Base-by-base conservation (phyloP, 2,888 invertebrate species). In the Caenorhabditis afra region DNA sequence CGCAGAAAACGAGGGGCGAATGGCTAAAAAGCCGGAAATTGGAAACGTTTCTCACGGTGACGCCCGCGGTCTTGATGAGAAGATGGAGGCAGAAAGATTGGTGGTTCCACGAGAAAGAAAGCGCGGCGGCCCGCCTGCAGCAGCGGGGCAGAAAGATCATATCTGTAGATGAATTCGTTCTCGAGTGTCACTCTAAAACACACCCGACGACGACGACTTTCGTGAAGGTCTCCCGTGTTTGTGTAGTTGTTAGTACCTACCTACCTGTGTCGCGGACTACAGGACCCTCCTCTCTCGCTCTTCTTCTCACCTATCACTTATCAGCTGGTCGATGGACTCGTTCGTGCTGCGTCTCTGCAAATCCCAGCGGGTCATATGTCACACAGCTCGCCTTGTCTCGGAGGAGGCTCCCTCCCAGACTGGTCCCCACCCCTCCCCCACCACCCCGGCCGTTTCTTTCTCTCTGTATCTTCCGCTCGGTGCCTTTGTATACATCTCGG, bases 41-140 rank as follows among this genome's bases (percentile, higher is more conserved):
- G 68, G 68, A 68, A 68, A 68, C 68, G 68, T 68, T 67, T 67
- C 67, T 68, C 67, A 67, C 67, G 58, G 44, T 39, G 67, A n/a
- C 23, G 20, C 44, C 44, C 44, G 29, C 11, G 11, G 47, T 47
- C 47, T 20, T 20, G 20, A 57, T 11, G 39, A 23, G 52, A 44
- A 14, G 41, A 52, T 39, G 29, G 53, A 53, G 45, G 23, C 20
- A 39, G 23, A 22, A 52, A 55, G 37, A 47, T 16, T 18, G 70
- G 39, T 50, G 68, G 70, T 70, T 70, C 70, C 70, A 70, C 70
- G 45, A 35, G 37, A 50, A 29, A 7, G 7, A 7, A 29, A 29
- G 29, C 3, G 29, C 29, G 29, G 29, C 7, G 29, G 29, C 29
- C 29, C 29, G 29, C 29, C 29, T 29, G 29, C 29, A 29, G 29